Evolutionary conservation across 2,888 invertebrate genomes (phyloP).

Genomic region (Lysandra bellargus): DNA sequence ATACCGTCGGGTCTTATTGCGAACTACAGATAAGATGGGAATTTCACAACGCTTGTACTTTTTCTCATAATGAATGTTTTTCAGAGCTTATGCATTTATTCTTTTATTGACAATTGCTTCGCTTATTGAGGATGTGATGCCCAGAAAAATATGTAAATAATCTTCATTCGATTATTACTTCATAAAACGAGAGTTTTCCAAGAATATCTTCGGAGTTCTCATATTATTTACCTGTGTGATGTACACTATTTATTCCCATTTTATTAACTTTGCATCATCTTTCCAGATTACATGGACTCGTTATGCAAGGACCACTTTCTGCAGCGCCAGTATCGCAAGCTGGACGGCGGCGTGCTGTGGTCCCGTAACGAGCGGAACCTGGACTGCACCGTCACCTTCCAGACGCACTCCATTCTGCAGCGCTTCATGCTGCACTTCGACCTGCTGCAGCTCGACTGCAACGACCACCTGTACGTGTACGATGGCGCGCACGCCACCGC

Average conservation of each 20-base stretch:
- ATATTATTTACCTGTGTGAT: too few relatives aligned
- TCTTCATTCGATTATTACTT: too few relatives aligned
- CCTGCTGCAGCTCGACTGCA: conserved; percentile 94
- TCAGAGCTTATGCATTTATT: neutral
- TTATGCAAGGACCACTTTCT: conserved; percentile 94
- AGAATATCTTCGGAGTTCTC: too few relatives aligned
- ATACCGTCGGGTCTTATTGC: conserved; percentile 10
- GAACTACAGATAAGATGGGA: neutral
- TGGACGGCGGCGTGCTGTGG: conserved; percentile 94
- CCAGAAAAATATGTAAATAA: too few relatives aligned
- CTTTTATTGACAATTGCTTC: too few relatives aligned
- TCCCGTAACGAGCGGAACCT: conserved; percentile 94
- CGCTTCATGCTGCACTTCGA: conserved; percentile 97
- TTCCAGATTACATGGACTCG: conserved; percentile 93
- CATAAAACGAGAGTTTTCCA: too few relatives aligned
- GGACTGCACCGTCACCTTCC: conserved; percentile 95
- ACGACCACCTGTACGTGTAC: conserved; percentile 95
- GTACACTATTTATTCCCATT: too few relatives aligned
- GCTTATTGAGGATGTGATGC: too few relatives aligned
- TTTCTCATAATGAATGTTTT: neutral
- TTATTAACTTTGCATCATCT: conserved; percentile 42
- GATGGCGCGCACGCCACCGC: conserved; percentile 95
- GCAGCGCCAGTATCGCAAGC: conserved; percentile 92
- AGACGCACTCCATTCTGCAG: conserved; percentile 96
- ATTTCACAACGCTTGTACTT: neutral